Evolutionary conservation across 2,888 invertebrate species (phyloP).

Genomic region (Agrilus cyanescens): DNA sequence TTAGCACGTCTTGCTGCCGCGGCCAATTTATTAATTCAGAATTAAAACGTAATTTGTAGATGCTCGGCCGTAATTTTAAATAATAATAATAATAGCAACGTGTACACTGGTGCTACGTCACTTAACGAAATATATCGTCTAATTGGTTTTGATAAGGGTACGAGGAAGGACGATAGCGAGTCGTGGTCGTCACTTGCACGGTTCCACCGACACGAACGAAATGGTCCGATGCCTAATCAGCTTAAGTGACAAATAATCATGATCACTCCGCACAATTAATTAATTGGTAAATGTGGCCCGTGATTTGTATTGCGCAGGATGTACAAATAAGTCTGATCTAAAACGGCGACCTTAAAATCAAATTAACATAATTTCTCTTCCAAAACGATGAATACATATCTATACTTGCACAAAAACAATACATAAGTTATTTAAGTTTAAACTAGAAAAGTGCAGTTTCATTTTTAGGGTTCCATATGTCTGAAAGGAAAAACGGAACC

Average conservation of each 20-base stretch:
- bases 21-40: conserved; percentile 36
- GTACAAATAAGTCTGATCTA: conserved; percentile 7
- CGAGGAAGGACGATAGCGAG: conserved; percentile 20
- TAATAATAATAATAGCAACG: conserved; percentile 32
- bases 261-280: conserved; percentile 34
- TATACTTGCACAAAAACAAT: too few species aligned
- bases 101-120: conserved; percentile 26
- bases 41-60: conserved; percentile 32
- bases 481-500: too few species aligned
- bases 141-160: conserved; percentile 39
- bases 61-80: conserved; percentile 33
- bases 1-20: conserved; percentile 15
- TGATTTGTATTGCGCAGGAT: conserved; percentile 28
- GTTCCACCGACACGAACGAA: conserved; percentile 8
- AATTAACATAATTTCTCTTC: too few species aligned
- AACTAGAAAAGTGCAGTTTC: too few species aligned
- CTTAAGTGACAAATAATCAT: conserved; percentile 38
- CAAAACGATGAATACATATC: too few species aligned
- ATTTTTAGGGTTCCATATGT: too few species aligned
- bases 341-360: neutral
- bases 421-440: too few species aligned
- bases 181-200: conserved; percentile 11
- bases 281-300: conserved; percentile 35
- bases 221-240: conserved; percentile 29
- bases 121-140: conserved; percentile 36